phyloP scores from a whole-genome alignment of 2,888 invertebrate species.

The Cryptus armator region DNA sequence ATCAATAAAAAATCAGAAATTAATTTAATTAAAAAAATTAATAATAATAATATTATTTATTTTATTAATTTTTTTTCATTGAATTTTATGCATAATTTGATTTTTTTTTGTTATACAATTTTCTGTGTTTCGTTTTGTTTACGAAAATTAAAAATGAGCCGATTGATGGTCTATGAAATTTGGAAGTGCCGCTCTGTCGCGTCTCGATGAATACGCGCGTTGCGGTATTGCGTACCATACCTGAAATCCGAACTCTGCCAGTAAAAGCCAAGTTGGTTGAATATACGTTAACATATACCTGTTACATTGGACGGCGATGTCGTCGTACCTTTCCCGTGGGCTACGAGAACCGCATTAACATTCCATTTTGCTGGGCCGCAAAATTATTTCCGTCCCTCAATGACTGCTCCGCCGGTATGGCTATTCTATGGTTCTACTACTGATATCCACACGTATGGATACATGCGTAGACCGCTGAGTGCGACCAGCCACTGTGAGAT shows the following conservation, averaged over 20 bases:
- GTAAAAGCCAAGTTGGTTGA: neutral
- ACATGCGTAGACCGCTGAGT: neutral
- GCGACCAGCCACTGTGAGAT: constrained; percentile 20
- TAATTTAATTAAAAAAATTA: no score
- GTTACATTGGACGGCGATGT: neutral
- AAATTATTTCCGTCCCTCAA: constrained; percentile 78
- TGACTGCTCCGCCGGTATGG: constrained; percentile 19
- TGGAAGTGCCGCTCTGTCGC: constrained; percentile 42
- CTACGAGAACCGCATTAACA: constrained; percentile 78
- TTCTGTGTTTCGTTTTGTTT: neutral
- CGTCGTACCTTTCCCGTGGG: constrained; percentile 51
- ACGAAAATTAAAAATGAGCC: neutral
- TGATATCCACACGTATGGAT: neutral
- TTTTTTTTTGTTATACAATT: no score
- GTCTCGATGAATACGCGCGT: constrained; percentile 26
- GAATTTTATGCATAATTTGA: no score
- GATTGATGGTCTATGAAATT: constrained; percentile 6
- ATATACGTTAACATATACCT: constrained; percentile 9
- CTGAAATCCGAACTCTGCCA: neutral
- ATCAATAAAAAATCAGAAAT: no score
- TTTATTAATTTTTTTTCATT: no score
- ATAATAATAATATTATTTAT: no score
- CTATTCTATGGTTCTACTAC: constrained; percentile 1
- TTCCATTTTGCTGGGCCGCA: constrained; percentile 76
- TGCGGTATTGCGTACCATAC: neutral